Percentiles rank a stretch among this genome's conserved stretches.
Evolutionary conservation across 1,140 invertebrate species (phyloP).

Genomic region (Chironomus tepperi): DNA sequence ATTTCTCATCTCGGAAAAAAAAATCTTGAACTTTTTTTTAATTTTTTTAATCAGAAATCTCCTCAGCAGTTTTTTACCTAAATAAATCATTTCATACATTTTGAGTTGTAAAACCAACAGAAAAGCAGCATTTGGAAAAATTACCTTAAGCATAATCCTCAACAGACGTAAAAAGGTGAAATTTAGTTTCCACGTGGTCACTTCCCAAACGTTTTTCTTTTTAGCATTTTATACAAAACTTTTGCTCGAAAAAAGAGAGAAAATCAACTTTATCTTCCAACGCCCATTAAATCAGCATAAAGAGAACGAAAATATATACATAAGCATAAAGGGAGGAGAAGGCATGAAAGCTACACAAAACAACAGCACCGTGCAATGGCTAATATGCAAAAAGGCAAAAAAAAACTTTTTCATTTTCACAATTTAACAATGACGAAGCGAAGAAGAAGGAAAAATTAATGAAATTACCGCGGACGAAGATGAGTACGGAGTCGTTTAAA

Average conservation of each 20-base stretch:
- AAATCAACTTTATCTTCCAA: slow-evolving; percentile 6
- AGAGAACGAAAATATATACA: neutral
- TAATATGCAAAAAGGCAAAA: too few species aligned
- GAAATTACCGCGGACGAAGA: slow-evolving; percentile 5
- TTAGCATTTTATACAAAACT: neutral
- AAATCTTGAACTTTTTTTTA: too few species aligned
- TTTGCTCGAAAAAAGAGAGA: neutral
- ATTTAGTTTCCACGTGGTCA: slow-evolving; percentile 6
- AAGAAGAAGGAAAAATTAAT: neutral
- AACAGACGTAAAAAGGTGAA: neutral
- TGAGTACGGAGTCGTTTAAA: slow-evolving; percentile 12
- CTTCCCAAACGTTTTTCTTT: neutral
- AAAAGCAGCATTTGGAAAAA: too few species aligned
- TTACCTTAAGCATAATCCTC: neutral
- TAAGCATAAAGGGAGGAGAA: neutral
- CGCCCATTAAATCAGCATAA: slow-evolving; percentile 12
- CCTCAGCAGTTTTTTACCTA: too few species aligned
- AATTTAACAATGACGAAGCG: neutral
- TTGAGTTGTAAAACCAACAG: too few species aligned
- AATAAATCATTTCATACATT: too few species aligned
- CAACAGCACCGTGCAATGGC: too few species aligned
- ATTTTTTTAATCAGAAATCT: too few species aligned
- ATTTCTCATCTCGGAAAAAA: too few species aligned
- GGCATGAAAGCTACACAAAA: neutral
- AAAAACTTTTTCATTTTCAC: neutral